Base-by-base conservation (phyloP, 2,797 vertebrate genomes). In the Holocentrus rufus region DNA sequence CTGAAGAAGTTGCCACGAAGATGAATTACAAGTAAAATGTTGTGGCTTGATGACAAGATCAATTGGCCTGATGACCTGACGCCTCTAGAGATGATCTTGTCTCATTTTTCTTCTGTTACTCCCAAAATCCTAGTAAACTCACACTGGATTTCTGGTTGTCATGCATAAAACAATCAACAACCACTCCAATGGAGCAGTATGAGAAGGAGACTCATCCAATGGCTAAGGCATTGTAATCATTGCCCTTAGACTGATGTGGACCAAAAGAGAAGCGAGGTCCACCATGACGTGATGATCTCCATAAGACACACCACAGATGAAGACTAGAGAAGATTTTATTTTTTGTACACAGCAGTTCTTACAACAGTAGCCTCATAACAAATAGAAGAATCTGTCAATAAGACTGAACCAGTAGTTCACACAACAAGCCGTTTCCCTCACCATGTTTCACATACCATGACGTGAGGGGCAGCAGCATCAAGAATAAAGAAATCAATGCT, bases 191-290 rank as follows among this genome's bases (percentile, higher is more conserved):
- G 8, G 23, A 6, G 7, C 30, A 18, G 14, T 22, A 30, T 22
- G 53, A 73, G 4, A 34, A 60, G 11, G 14, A 69, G 36, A 1
- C 18, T 15, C 5, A 44, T 44, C 39, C 39, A 44, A 44, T 1
- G 44, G 14, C 0, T 2, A 13, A 46, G 36, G 27, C 4, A 46
- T 3, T 7, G n/a, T 18, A 30, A 22, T 57, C 71, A 6, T 25
- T 57, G 49, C 2, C n/a, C 52, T 20, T 44, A 55, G 69, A 62
- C 14, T 7, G 20, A 59, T 2, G 17, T 25, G 15, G 36, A 47
- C 20, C 36, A 39, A 77, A 25, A 58, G 30, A 74, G 52, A 20
- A n/a, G 1, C 1, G n/a, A 52, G 58, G 50, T 63, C 7, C 46
- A 1, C 17, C 10, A 4, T 18, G 54, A 9, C 0, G 7, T 17